Base-by-base conservation (phyloP, 2,888 invertebrate genomes). In the Atherix ibis region DNA sequence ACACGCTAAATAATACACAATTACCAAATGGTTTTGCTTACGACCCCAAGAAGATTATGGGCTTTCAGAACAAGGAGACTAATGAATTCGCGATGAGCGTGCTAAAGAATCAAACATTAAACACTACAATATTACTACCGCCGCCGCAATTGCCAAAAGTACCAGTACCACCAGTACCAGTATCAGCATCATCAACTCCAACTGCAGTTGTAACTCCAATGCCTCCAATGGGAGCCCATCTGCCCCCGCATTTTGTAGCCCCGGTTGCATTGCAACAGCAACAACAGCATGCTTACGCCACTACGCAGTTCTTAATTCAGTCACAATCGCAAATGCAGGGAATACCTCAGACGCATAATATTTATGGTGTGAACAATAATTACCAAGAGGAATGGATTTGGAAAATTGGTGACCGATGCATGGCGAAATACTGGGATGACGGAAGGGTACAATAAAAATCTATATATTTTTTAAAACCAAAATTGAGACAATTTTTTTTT, bases 361-460 rank as follows among this genome's bases (percentile, higher is more conserved):
- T 13, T 9, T 34, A 34, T 18, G 41, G 40, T 22, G n/a, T n/a
- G n/a, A n/a, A n/a, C n/a, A n/a, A n/a, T n/a, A n/a, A n/a, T n/a
- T n/a, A n/a, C n/a, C n/a, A n/a, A n/a, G n/a, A n/a, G n/a, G n/a
- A n/a, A n/a, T 44, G 66, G 68, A 66, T 66, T 44, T 85, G 82
- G 83, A 76, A 75, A 51, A 63, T 73, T 32, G 87, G 85, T 9
- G 87, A 88, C 53, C 71, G 76, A 39, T 87, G 87, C 52, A 67
- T 87, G 60, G 89, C 89, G 5, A 82, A 85, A 50, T 91, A 91
- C 61, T 89, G 89, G 89, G 88, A 89, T 57, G 89, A 89, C 62
- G 78, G 81, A 50, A 76, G 76, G 64, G 87, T 83, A 54, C 31
- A 29, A 12, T 38, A n/a, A 24, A 26, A 12, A 26, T 8, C 12